phyloP scores from a whole-genome alignment of 37 sponge, comb jelly and placozoan genomes.

The Beroe ovata region DNA sequence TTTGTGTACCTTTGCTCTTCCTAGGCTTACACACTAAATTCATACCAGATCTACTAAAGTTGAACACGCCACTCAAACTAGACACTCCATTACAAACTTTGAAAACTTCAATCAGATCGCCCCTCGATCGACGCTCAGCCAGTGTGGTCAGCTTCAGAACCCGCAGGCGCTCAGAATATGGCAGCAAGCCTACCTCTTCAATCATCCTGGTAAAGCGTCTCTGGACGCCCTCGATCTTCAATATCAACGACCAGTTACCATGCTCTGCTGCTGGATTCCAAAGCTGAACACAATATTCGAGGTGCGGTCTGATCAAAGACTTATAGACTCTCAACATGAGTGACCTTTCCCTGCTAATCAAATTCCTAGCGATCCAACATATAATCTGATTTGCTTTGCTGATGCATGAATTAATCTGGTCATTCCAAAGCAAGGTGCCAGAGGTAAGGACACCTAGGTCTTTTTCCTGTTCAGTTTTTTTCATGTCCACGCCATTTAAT shows the following conservation, averaged over 20 bases:
- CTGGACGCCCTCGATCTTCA: background rate
- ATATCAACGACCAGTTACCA: background rate
- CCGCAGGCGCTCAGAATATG: background rate
- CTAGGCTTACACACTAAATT: no score
- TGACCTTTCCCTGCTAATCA: background rate
- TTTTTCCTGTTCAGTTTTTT: background rate
- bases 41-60: no score
- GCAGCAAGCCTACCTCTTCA: background rate
- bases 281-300: conserved; percentile 3
- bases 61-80: no score
- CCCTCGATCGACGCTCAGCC: no score
- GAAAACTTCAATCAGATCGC: no score
- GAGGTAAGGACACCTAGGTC: background rate
- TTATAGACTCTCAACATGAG: background rate
- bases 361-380: background rate
- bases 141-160: background rate
- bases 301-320: background rate
- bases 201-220: background rate
- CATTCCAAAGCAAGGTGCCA: conserved; percentile 11
- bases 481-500: background rate
- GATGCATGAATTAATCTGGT: background rate
- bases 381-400: background rate
- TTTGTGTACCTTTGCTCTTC: no score
- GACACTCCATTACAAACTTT: no score
- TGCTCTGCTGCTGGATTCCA: background rate